Conservation (phyloP, 2,797 vertebrate genomes). For the Cossypha polioptera region DNA sequence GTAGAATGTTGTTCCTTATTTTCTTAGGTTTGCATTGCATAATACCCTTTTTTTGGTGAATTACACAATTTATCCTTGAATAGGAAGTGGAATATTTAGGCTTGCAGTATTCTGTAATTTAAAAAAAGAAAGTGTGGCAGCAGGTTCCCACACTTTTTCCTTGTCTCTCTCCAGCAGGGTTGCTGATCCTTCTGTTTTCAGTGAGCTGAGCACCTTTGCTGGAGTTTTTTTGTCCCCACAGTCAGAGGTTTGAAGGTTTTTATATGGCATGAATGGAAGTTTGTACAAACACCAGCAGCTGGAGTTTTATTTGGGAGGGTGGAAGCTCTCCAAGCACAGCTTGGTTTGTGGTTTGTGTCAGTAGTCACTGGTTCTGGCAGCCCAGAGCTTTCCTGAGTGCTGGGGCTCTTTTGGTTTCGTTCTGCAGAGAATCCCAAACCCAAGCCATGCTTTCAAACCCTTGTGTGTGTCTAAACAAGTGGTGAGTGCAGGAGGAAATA, state of each 20-base stretch:
- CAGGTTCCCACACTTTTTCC: background rate
- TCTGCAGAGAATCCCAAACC: background rate
- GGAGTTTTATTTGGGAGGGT: background rate
- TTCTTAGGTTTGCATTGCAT: background rate
- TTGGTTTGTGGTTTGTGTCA: background rate
- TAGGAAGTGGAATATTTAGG: conserved; percentile 42
- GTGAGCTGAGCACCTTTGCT: background rate
- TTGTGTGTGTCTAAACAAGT: fast-evolving
- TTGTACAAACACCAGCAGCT: background rate
- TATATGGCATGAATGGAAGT: background rate
- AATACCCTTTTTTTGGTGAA: background rate
- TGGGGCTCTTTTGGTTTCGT: background rate
- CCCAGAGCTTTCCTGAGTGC: background rate
- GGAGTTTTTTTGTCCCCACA: background rate
- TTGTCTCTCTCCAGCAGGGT: background rate
- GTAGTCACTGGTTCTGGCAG: background rate
- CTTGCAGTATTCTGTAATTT: conserved; percentile 3
- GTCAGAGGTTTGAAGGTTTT: background rate
- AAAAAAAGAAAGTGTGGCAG: background rate
- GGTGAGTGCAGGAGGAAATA: background rate
- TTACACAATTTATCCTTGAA: conserved; percentile 26
- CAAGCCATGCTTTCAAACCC: background rate
- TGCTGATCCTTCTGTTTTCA: background rate
- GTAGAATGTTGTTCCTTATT: conserved; percentile 15
- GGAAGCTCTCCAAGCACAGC: conserved; percentile 43